These are phyloP conservation scores for Suillia variegata DNA, from an alignment of 2,888 invertebrate genomes.

Conservation along the genomic window DNA sequence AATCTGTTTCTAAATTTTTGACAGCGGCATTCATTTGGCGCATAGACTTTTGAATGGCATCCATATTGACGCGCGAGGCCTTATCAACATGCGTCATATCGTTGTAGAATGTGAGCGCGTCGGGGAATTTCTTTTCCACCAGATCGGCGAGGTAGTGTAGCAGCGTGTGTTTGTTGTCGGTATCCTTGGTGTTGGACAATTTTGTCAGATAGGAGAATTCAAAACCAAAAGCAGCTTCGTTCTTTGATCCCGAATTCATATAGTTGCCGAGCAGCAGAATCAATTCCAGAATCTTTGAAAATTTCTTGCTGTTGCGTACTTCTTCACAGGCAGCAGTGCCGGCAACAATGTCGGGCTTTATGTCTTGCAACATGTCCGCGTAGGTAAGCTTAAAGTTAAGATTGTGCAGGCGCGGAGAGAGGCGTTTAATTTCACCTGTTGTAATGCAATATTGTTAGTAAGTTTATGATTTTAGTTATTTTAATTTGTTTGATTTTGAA, in stretches of 20 bases:
- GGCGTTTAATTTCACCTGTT: slow-evolving; percentile 78
- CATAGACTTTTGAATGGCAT: slow-evolving; percentile 78
- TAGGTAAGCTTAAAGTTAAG: slow-evolving; percentile 89
- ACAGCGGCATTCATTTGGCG: slow-evolving; percentile 87
- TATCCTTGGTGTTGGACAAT: slow-evolving; percentile 87
- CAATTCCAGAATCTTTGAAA: slow-evolving; percentile 87
- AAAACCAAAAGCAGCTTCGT: slow-evolving; percentile 93
- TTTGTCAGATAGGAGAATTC: slow-evolving; percentile 96
- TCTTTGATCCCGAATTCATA: slow-evolving; percentile 94
- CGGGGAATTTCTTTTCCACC: slow-evolving; percentile 87
- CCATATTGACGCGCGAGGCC: slow-evolving; percentile 85
- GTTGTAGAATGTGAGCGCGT: slow-evolving; percentile 79
- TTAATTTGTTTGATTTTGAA: not conserved
- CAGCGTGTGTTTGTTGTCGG: slow-evolving; percentile 89
- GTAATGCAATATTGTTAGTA: not conserved
- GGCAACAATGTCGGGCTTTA: slow-evolving; percentile 81
- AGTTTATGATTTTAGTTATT: not conserved
- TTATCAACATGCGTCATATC: slow-evolving; percentile 91
- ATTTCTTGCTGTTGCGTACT: slow-evolving; percentile 85
- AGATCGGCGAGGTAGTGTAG: slow-evolving; percentile 90
- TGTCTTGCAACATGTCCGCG: slow-evolving; percentile 73
- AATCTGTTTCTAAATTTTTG: slow-evolving; percentile 86
- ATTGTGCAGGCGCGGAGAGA: slow-evolving; percentile 84
- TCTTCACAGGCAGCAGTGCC: slow-evolving; percentile 96
- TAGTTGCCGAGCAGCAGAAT: slow-evolving; percentile 92